phyloP scores from a whole-genome alignment of 30 jellyfish, hydroid and myxozoan genomes.

The Turritopsis rubra region DNA sequence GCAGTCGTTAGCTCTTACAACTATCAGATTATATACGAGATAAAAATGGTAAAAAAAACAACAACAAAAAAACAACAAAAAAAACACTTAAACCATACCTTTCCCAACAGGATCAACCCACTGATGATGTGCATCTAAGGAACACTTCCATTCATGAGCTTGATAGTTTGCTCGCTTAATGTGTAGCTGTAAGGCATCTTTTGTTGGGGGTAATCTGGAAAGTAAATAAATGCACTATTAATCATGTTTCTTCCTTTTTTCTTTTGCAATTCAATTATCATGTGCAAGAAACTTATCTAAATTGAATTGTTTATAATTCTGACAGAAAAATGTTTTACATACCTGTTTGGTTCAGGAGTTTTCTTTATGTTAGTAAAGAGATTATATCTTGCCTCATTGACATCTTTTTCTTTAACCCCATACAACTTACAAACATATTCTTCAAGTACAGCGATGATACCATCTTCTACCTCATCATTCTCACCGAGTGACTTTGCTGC shows the following conservation, averaged over 20 bases:
- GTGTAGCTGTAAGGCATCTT: slow-evolving; percentile 5
- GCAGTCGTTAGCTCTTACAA: too few species aligned
- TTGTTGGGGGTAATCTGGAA: slow-evolving; percentile 4
- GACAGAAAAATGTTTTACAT: background rate
- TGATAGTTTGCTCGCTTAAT: slow-evolving; percentile 20
- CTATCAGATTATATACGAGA: too few species aligned
- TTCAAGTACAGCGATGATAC: background rate
- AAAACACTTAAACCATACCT: too few species aligned
- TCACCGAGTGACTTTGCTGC: slow-evolving; percentile 13
- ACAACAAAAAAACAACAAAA: too few species aligned
- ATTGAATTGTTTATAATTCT: too few species aligned
- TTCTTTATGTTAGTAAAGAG: background rate
- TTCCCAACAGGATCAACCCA: background rate
- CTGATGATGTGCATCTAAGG: background rate
- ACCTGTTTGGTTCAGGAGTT: slow-evolving; percentile 7
- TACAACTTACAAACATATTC: slow-evolving; percentile 11
- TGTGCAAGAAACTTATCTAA: too few species aligned
- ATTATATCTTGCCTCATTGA: slow-evolving; percentile 15
- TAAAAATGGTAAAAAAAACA: too few species aligned
- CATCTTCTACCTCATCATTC: background rate
- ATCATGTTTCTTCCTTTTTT: background rate
- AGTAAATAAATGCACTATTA: background rate
- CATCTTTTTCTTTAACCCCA: background rate
- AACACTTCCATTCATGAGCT: background rate
- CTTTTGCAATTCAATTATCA: background rate